Percentiles rank a stretch among this genome's conserved stretches.
These are phyloP conservation scores for Congeria kusceri DNA, from an alignment of 2,888 invertebrate genomes.

Conservation along the genomic window DNA sequence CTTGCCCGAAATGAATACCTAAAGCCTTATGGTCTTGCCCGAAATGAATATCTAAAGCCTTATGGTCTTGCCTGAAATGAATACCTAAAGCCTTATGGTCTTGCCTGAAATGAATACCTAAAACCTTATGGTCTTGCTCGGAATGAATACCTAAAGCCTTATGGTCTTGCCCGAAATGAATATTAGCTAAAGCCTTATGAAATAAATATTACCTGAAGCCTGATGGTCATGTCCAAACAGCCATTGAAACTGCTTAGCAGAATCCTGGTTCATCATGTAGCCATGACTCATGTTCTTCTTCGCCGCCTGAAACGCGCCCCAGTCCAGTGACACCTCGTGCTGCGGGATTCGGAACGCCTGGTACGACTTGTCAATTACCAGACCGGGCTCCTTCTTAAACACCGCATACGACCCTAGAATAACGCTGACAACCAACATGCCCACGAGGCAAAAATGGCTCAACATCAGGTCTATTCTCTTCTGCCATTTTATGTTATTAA, in stretches of 20 bases:
- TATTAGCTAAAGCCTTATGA: too few relatives aligned
- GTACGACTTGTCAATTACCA: slow-evolving; percentile 81
- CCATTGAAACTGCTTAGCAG: slow-evolving; percentile 7
- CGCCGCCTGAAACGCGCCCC: slow-evolving; percentile 74
- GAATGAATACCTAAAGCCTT: too few relatives aligned
- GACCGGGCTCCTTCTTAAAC: slow-evolving; percentile 69
- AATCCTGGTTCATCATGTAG: slow-evolving; percentile 34
- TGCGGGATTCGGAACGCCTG: slow-evolving; percentile 82
- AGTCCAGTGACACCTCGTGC: slow-evolving; percentile 77
- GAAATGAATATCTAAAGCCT: too few relatives aligned
- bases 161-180: too few relatives aligned
- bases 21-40: too few relatives aligned
- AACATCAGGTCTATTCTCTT: slow-evolving; percentile 43
- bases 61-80: too few relatives aligned
- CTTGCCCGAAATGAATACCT: too few relatives aligned
- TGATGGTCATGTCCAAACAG: slow-evolving; percentile 4
- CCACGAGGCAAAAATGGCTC: slow-evolving; percentile 60
- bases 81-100: too few relatives aligned
- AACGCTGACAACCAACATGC: slow-evolving; percentile 56
- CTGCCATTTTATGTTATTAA: slow-evolving; percentile 3
- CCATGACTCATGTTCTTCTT: slow-evolving; percentile 39
- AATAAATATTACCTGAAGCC: background rate
- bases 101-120: too few relatives aligned
- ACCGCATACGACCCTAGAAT: slow-evolving; percentile 72
- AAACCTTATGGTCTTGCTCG: too few relatives aligned